Evolutionary conservation across 2,888 invertebrate species (phyloP).

Genomic region (Fabriciana adippe): DNA sequence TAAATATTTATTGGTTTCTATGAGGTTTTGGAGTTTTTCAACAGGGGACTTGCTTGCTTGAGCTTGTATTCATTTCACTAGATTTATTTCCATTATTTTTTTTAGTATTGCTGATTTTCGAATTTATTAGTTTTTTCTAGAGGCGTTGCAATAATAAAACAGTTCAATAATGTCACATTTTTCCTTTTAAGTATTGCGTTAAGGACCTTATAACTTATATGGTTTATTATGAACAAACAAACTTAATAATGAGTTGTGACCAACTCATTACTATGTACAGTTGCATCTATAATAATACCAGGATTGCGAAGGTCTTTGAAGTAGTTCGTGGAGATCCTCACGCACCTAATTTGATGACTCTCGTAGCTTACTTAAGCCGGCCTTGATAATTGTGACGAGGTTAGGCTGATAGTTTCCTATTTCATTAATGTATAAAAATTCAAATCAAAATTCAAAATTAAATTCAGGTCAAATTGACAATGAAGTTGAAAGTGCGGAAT

Average conservation of each 20-base stretch:
- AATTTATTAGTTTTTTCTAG: no score
- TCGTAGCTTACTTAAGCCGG: conserved; percentile 83
- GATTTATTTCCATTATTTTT: no score
- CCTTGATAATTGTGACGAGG: conserved; percentile 76
- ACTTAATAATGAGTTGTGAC: conserved; percentile 81
- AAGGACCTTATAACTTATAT: conserved; percentile 45
- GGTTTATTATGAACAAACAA: conserved; percentile 82
- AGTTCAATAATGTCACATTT: no score
- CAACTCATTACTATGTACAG: conserved; percentile 88
- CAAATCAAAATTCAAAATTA: conserved; percentile 50
- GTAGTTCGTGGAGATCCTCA: conserved; percentile 82
- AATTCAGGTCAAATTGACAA: neutral
- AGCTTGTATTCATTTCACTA: no score
- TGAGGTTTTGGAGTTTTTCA: no score
- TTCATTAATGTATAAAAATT: conserved; percentile 74
- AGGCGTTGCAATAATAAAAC: no score
- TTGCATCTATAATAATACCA: conserved; percentile 83
- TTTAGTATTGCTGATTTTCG: no score
- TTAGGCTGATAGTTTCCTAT: conserved; percentile 70
- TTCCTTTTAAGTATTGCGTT: no score
- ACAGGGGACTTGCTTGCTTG: conserved; percentile 71
- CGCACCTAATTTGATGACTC: conserved; percentile 81
- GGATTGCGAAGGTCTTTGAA: conserved; percentile 74
- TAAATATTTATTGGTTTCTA: no score
- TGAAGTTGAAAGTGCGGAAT: no score